Percentiles rank a stretch among this genome's conserved stretches.
phyloP scores from a whole-genome alignment of 2,888 invertebrate species.

The Athalia circularis region DNA sequence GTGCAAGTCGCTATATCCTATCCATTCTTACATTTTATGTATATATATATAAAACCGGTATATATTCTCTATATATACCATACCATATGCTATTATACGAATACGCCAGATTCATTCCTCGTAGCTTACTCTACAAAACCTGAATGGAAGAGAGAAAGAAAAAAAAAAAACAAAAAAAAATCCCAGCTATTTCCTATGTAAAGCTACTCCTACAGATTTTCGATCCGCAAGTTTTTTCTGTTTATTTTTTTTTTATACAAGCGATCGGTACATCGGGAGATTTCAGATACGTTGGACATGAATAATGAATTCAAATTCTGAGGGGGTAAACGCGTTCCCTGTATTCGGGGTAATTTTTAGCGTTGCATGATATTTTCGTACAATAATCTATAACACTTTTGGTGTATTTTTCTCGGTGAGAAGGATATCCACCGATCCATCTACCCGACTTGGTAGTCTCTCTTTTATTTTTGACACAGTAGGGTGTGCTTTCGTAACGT shows the following conservation, averaged over 20 bases:
- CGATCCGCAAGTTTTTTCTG: too few species aligned
- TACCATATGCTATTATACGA: too few species aligned
- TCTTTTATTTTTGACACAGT: conserved; percentile 46
- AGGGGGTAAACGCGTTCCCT: conserved; percentile 60
- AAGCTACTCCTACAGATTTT: too few species aligned
- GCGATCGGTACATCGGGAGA: too few species aligned
- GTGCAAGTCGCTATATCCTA: conserved; percentile 58
- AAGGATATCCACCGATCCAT: conserved; percentile 58
- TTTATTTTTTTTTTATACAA: too few species aligned
- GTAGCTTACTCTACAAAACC: too few species aligned
- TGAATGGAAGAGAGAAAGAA: too few species aligned
- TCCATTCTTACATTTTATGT: conserved; percentile 57
- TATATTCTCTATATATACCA: not conserved
- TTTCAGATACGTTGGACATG: not conserved
- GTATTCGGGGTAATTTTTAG: conserved; percentile 62
- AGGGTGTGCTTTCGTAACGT: conserved; percentile 60
- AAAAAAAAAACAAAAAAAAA: too few species aligned
- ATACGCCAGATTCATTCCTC: too few species aligned
- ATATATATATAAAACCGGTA: not conserved
- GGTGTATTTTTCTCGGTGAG: conserved; percentile 62
- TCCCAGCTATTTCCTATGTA: too few species aligned
- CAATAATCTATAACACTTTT: conserved; percentile 63
- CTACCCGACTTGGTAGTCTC: conserved; percentile 43
- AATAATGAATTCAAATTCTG: not conserved
- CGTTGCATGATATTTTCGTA: conserved; percentile 65